A percentile compares a stretch with the other conserved stretches of the same genome.
Conservation (phyloP, 2,797 vertebrate genomes). For the Lagodon rhomboides region DNA sequence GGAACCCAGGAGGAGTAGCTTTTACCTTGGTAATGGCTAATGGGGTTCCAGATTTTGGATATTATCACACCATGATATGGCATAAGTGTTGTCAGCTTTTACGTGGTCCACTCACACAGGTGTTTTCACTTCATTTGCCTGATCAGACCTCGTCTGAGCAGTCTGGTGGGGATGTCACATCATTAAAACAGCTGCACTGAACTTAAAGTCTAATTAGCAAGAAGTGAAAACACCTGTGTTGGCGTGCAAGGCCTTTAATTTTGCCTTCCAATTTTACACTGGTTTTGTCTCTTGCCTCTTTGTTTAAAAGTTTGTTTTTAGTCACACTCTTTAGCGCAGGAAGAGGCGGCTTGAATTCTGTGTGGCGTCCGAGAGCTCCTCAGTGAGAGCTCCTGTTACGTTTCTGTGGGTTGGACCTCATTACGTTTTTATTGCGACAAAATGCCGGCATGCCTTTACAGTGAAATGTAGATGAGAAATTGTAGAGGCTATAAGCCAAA, state of each 20-base stretch:
- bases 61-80: no score
- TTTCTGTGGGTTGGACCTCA: background rate
- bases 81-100: background rate
- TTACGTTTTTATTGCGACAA: slow-evolving; percentile 12
- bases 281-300: background rate
- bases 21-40: no score
- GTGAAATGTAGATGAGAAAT: background rate
- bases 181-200: background rate
- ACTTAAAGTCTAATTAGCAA: slow-evolving; percentile 16
- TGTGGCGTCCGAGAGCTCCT: slow-evolving; percentile 9
- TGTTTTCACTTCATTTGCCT: slow-evolving; percentile 13
- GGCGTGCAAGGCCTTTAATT: background rate
- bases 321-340: background rate
- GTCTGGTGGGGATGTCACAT: slow-evolving; percentile 3
- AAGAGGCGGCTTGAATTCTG: background rate
- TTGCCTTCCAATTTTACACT: no score
- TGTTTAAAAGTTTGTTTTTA: background rate
- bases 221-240: slow-evolving; percentile 11
- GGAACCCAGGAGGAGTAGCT: no score
- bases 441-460: background rate
- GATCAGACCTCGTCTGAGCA: background rate
- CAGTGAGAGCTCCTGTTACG: slow-evolving; percentile 26
- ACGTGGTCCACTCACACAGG: background rate
- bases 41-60: no score
- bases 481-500: background rate